Percentiles rank a stretch among this genome's conserved stretches.
phyloP scores from a whole-genome alignment of 2,888 invertebrate species.

The Cyaniris semiargus region DNA sequence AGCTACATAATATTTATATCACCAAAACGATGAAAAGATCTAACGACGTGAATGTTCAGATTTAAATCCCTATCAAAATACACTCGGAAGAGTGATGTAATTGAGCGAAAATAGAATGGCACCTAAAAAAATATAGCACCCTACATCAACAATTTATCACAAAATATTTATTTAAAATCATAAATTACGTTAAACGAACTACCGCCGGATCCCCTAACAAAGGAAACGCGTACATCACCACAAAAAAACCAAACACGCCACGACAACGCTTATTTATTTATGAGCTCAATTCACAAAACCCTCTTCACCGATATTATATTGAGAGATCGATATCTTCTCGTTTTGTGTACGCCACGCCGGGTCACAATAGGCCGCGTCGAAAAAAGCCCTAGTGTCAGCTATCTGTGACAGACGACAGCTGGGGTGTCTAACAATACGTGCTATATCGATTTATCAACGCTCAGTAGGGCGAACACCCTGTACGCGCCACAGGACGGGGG shows the following conservation, averaged over 20 bases:
- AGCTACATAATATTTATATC: background rate
- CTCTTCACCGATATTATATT: slow-evolving; percentile 67
- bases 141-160: slow-evolving; percentile 44
- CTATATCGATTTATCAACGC: slow-evolving; percentile 73
- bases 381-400: slow-evolving; percentile 75
- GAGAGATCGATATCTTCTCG: slow-evolving; percentile 77
- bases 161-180: slow-evolving; percentile 50
- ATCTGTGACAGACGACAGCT: slow-evolving; percentile 75
- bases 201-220: slow-evolving; percentile 69
- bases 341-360: slow-evolving; percentile 65
- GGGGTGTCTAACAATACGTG: slow-evolving; percentile 65
- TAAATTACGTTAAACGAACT: slow-evolving; percentile 48
- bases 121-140: slow-evolving; percentile 43
- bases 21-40: background rate
- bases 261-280: slow-evolving; percentile 77
- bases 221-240: slow-evolving; percentile 64
- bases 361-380: slow-evolving; percentile 68
- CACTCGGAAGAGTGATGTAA: slow-evolving; percentile 32
- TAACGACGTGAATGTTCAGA: slow-evolving; percentile 8
- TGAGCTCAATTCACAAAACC: slow-evolving; percentile 71
- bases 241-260: slow-evolving; percentile 66
- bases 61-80: slow-evolving; percentile 26
- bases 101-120: slow-evolving; percentile 35
- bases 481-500: slow-evolving; percentile 52
- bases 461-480: slow-evolving; percentile 64